Conservation (phyloP, 1,140 invertebrate genomes). For the Thalassaphorura encarpata region DNA sequence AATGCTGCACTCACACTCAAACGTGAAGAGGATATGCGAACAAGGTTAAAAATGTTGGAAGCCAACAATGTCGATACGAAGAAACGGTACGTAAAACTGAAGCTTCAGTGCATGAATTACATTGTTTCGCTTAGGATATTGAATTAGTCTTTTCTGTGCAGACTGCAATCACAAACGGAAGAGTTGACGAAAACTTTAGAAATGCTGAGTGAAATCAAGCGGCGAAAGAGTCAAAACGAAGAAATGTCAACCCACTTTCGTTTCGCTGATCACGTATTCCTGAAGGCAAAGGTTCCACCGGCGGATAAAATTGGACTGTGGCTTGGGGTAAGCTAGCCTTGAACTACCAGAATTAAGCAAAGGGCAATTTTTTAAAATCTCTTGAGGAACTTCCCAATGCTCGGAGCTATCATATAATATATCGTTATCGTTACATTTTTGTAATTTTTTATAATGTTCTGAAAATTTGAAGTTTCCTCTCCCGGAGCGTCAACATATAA, state of each 20-base stretch:
- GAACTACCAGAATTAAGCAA: too few relatives aligned
- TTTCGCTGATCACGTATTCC: constrained; percentile 89
- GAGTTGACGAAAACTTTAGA: constrained; percentile 83
- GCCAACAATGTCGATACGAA: constrained; percentile 73
- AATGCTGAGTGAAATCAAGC: constrained; percentile 80
- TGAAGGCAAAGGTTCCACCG: constrained; percentile 74
- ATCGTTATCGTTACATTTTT: too few relatives aligned
- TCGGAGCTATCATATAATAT: too few relatives aligned
- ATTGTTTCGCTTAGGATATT: not conserved
- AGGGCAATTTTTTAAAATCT: too few relatives aligned
- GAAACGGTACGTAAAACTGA: constrained; percentile 44
- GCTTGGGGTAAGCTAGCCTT: constrained; percentile 66
- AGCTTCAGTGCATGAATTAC: constrained; percentile 3
- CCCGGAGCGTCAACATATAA: too few relatives aligned
- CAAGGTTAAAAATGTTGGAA: constrained; percentile 97
- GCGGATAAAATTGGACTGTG: constrained; percentile 93
- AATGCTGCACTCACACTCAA: constrained; percentile 72
- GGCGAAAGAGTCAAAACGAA: constrained; percentile 55
- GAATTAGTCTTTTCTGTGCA: constrained; percentile 34
- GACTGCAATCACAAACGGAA: constrained; percentile 76
- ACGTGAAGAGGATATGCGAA: constrained; percentile 78
- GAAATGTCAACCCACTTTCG: constrained; percentile 83
- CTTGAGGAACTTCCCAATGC: too few relatives aligned
- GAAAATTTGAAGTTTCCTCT: too few relatives aligned
- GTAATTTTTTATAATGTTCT: too few relatives aligned